Percentiles rank a stretch among this genome's conserved stretches.
phyloP scores from a whole-genome alignment of 2,797 vertebrate genomes.

The Micrastur ruficollis region DNA sequence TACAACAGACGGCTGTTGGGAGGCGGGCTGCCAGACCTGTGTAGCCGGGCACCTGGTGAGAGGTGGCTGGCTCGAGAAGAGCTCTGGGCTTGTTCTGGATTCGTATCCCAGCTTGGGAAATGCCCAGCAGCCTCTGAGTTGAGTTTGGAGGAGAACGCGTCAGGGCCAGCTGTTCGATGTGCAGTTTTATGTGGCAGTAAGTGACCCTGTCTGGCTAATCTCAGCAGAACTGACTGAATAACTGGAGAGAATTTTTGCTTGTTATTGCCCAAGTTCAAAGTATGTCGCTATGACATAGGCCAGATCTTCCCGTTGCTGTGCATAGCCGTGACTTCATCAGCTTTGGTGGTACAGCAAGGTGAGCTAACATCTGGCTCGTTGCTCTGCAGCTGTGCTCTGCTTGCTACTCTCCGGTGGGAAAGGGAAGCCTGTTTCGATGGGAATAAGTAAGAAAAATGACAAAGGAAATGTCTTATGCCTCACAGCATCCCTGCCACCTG shows the following conservation, averaged over 20 bases:
- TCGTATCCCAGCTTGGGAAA: background rate
- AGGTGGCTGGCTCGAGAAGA: background rate
- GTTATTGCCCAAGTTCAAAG: no score
- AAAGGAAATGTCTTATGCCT: background rate
- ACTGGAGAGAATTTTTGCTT: background rate
- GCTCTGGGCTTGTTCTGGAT: background rate
- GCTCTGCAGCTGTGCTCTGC: background rate
- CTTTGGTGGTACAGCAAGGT: background rate
- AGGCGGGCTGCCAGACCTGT: background rate
- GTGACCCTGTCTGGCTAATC: background rate
- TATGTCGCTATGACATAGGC: fast-evolving
- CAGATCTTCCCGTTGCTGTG: fast-evolving
- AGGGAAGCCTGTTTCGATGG: background rate
- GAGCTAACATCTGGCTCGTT: background rate
- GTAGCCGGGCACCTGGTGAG: background rate
- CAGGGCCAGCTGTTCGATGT: background rate
- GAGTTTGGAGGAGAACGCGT: background rate
- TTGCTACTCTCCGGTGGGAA: background rate
- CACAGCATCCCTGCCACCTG: background rate
- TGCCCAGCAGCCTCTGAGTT: background rate
- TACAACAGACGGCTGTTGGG: fast-evolving
- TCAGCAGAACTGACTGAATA: background rate
- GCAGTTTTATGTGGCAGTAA: background rate
- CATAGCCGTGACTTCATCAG: background rate
- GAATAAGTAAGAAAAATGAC: background rate